Percentiles rank a stretch among this genome's conserved stretches.
phyloP scores from a whole-genome alignment of 1,140 invertebrate genomes.

The Choristoneura fumiferana region DNA sequence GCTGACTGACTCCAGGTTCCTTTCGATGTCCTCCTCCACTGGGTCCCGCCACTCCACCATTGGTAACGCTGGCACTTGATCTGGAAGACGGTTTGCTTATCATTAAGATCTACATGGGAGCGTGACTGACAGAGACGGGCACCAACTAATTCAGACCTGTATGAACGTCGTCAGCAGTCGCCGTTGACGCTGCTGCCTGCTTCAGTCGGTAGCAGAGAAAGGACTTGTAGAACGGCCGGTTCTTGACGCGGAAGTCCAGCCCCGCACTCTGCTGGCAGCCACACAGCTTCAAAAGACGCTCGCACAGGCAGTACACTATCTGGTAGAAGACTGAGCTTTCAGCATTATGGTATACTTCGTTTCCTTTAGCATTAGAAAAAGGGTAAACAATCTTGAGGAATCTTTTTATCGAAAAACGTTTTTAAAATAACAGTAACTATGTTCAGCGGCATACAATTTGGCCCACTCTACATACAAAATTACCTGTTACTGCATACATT shows the following conservation, averaged over 20 bases:
- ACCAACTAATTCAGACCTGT: too few species aligned
- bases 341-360: too few species aligned
- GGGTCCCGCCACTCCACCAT: slow-evolving; percentile 69
- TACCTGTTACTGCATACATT: too few species aligned
- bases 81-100: slow-evolving; percentile 22
- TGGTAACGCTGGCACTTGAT: slow-evolving; percentile 40
- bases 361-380: too few species aligned
- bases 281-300: slow-evolving; percentile 86
- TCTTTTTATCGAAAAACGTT: too few species aligned
- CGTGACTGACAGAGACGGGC: too few species aligned
- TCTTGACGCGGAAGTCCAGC: slow-evolving; percentile 55
- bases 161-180: slow-evolving; percentile 42
- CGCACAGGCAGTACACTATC: slow-evolving; percentile 88
- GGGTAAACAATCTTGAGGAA: too few species aligned
- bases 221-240: slow-evolving; percentile 54
- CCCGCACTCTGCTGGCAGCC: slow-evolving; percentile 76
- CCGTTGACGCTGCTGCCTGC: slow-evolving; percentile 42
- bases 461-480: too few species aligned
- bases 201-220: slow-evolving; percentile 54
- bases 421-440: too few species aligned
- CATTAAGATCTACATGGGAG: too few species aligned
- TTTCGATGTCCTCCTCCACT: slow-evolving; percentile 60
- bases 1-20: slow-evolving; percentile 61
- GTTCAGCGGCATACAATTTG: too few species aligned
- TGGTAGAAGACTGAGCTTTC: slow-evolving; percentile 57